These are phyloP conservation scores for Nasua narica DNA, from an alignment of 2,797 vertebrate species.

Conservation along the genomic window DNA sequence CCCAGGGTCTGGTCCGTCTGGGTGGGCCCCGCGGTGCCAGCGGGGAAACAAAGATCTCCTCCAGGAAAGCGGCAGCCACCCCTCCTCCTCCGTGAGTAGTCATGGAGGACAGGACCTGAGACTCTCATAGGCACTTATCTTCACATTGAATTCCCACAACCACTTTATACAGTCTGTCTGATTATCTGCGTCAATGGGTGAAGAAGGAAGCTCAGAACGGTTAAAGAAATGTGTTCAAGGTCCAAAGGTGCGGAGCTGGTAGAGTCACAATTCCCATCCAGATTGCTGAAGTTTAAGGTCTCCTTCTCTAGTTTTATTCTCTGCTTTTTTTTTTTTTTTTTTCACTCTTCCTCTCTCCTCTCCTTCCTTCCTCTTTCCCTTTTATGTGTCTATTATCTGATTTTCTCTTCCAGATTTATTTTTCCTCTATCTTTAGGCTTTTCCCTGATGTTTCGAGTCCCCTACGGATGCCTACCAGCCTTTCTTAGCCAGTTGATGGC, in stretches of 20 bases:
- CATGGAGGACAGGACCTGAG: not conserved
- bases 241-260: not conserved
- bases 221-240: not conserved
- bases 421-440: not conserved
- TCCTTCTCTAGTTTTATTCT: not conserved
- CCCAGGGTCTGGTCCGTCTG: not conserved
- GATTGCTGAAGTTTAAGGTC: not conserved
- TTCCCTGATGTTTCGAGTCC: not conserved
- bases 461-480: not conserved
- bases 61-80: not conserved
- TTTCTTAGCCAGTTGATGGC: not conserved
- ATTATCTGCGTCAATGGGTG: not conserved
- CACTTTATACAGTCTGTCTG: not conserved
- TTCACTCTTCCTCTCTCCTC: not conserved
- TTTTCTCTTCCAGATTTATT: not conserved
- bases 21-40: not conserved
- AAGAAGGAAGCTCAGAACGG: not conserved
- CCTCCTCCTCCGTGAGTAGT: not conserved
- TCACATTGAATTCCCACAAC: not conserved
- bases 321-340: not conserved
- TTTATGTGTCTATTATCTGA: not conserved
- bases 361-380: not conserved
- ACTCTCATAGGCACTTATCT: not conserved
- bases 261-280: not conserved
- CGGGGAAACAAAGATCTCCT: not conserved